Evolutionary conservation across 2,888 invertebrate genomes (phyloP), one percentile per base, ranked within the genome.

Genomic region (Dryadula phaetusa): DNA sequence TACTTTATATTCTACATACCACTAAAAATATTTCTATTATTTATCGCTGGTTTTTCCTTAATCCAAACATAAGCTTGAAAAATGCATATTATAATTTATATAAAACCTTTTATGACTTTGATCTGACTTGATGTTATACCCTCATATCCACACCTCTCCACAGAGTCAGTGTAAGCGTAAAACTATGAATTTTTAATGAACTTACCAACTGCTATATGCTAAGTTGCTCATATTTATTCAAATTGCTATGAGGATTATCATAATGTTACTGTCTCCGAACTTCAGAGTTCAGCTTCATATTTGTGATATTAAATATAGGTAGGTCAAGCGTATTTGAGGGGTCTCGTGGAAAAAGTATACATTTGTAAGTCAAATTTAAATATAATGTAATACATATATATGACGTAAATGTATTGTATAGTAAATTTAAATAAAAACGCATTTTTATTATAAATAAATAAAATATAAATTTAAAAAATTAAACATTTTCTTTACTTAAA

Each of bases 161-260:
- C 60, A 53, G 52, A 65, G 56, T 44, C 64, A 61, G 60, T 65
- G 71, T 70, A 64, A 69, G 69, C 61, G 71, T 69, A 71, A 64
- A 72, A 78, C 79, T 80, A 82, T 83, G 82, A 79, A 82, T 82
- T 83, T 80, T 79, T 82, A 82, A 84, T 80, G 76, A 64, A 70
- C 64, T 75, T 42, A 61, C 64, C 28, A 74, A 75, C 76, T 76
- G 74, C 76, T 74, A 69, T 79, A 79, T 80, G 82, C 78, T 80
- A 80, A 82, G 76, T 79, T 74, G 72, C 77, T 81, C 83, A 82
- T 83, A 78, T 70, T 70, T 66, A 70, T 67, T 81, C 77, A 84
- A 81, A 83, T 80, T 76, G 72, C 74, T 73, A 64, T 77, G 71
- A 72, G 69, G 71, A 79, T 79, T 81, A 79, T 77, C 76, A 75